Base-by-base conservation (phyloP, 2,888 invertebrate genomes). In the Sericinus montela region DNA sequence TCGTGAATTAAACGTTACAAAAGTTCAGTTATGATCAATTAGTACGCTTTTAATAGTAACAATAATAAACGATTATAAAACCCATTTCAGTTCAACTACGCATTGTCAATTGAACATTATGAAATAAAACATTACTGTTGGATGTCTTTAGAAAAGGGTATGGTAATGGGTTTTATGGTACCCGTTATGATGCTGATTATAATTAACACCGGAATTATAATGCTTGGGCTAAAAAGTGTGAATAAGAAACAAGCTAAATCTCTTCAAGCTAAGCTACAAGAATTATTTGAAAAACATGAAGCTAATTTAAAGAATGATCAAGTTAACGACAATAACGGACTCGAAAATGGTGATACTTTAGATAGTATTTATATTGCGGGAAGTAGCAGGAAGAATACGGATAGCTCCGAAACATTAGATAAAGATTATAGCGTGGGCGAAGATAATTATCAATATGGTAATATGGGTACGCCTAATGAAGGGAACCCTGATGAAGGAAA, bases 81-180 rank as follows among this genome's bases (percentile, higher is more conserved):
- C 32, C 6, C 11, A 32, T 82, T 85, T 53, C 70, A 92, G 91
- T 89, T 92, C 56, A 92, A 93, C 54, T 93, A 92, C 65, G 89
- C 91, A 6, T 80, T 92, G n/a, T 91, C 93, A 25, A 92, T 93
- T 63, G 90, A 91, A 58, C 93, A 93, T 55, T 94, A 94, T 66
- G 94, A 94, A 80, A 92, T 91, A 28, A 91, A 91, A 58, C 91
- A 91, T 61, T 94, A 93, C 67, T 94, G 94, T 69, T 94, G 94
- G 92, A 92, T 94, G 90, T 94, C 94, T 0, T 92, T 94, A 37
- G 93, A 93, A 71, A 91, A 92, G 63, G 94, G 94, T 4, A 94
- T 94, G 93, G 91, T 94, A 10, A 85, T 94, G 68, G 93, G 94
- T 36, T 94, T 93, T 70, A 93, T 94, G 91, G 89, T 93, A 13